Evolutionary conservation across 2,888 invertebrate genomes (phyloP), one percentile per base, ranked within the genome.

Genomic region (Allacma fusca): DNA sequence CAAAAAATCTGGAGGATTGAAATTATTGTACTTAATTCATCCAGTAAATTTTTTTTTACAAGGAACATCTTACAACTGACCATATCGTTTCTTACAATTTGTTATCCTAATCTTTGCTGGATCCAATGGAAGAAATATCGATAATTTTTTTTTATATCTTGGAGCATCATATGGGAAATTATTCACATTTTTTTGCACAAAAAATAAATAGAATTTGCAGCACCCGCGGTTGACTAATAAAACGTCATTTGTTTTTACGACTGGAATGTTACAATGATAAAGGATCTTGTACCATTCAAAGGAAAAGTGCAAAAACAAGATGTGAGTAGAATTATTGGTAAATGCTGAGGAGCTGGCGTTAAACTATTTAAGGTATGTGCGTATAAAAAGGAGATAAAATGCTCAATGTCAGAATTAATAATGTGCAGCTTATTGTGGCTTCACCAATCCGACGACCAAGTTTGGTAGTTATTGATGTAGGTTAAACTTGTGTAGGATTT

Each of bases 301-400:
- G 19, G 50, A 50, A 50, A 50, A 50, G 19, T 50, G 50, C 50
- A 50, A 50, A 40, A 50, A 50, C 50, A n/a, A 50, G 50, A 50
- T 7, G n/a, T 40, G 5, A 40, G 40, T 5, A 40, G 40, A 40
- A 40, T n/a, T n/a, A n/a, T n/a, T 40, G 40, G 19, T 19, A 50
- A 19, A 50, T 50, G 19, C 19, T 50, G 16, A 13, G 16, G 16
- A 50, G n/a, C 50, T 50, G 16, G 16, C 50, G n/a, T 5, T 13
- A 50, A 50, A 50, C 50, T 50, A 50, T 50, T 50, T 50, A 19
- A 50, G 50, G 50, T 5, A 50, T 50, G 50, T 50, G 16, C 50
- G 19, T 50, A 50, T 9, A 50, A 50, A 50, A 9, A 16, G 16
- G 19, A 50, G 50, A 50, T 50, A 50, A 50, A 50, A 50, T 13